Conservation (phyloP, 2,888 invertebrate genomes). For the Chalcosyrphus nemorum region DNA sequence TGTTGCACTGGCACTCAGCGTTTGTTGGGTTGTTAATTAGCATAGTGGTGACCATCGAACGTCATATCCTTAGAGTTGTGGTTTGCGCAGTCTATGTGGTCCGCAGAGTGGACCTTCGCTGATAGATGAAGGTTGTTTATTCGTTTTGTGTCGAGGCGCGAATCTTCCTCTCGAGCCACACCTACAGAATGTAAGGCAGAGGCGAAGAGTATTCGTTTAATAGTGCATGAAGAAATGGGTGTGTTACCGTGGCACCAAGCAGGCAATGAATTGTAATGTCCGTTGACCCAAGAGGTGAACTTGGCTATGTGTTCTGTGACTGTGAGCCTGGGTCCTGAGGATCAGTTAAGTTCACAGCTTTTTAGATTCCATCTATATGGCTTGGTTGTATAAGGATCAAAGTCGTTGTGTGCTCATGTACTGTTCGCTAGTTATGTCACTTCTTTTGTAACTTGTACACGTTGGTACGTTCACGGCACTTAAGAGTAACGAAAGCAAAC, state of each 20-base stretch:
- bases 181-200: constrained; percentile 47
- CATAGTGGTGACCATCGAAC: constrained; percentile 50
- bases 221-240: constrained; percentile 66
- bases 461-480: no score
- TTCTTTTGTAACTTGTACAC: no score
- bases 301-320: constrained; percentile 33
- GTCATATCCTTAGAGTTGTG: constrained; percentile 53
- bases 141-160: constrained; percentile 1
- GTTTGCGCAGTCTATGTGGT: background rate
- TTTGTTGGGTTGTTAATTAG: constrained; percentile 72
- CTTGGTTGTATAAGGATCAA: background rate
- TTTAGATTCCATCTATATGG: background rate
- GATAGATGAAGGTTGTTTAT: constrained; percentile 29
- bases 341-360: background rate
- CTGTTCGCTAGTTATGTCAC: no score
- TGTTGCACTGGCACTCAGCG: constrained; percentile 58
- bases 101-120: constrained; percentile 17
- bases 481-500: no score
- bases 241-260: constrained; percentile 45
- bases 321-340: constrained; percentile 16
- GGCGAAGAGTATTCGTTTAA: constrained; percentile 62
- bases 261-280: constrained; percentile 53
- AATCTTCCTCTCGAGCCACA: constrained; percentile 56
- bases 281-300: constrained; percentile 62
- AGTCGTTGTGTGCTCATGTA: no score